A percentile compares a stretch with the other conserved stretches of the same genome.
Conservation (phyloP, 2,888 invertebrate genomes). For the Phlogophora meticulosa region DNA sequence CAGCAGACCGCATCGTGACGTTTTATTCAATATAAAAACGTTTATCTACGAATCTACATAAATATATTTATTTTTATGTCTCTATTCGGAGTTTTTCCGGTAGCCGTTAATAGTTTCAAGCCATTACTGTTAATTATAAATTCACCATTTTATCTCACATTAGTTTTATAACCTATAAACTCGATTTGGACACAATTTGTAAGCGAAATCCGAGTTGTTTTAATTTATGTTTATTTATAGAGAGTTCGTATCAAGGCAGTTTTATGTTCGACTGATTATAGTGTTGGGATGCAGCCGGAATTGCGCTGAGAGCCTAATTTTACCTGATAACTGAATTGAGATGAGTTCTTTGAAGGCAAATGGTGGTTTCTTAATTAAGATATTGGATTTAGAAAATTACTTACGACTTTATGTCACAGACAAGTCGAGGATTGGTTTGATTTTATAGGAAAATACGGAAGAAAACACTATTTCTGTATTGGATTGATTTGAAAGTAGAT, state of each 20-base stretch:
- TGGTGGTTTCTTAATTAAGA: constrained; percentile 30
- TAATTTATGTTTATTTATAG: constrained; percentile 78
- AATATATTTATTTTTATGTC: constrained; percentile 90
- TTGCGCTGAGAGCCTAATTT: constrained; percentile 39
- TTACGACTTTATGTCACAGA: constrained; percentile 2
- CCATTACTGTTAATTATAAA: constrained; percentile 90
- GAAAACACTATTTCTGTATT: constrained; percentile 7
- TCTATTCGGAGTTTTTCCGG: constrained; percentile 89
- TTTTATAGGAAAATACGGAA: constrained; percentile 2
- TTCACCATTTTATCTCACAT: constrained; percentile 86
- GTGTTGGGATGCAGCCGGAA: constrained; percentile 36
- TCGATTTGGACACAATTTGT: constrained; percentile 85
- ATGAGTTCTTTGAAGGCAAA: constrained; percentile 19
- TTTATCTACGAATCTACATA: constrained; percentile 87
- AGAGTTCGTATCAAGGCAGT: constrained; percentile 34
- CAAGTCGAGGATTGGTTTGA: not conserved
- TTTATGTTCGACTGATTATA: constrained; percentile 55
- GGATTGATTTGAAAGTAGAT: not conserved
- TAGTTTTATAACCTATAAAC: constrained; percentile 88
- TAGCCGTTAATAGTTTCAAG: constrained; percentile 89
- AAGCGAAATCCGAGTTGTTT: constrained; percentile 79
- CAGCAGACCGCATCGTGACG: constrained; percentile 75
- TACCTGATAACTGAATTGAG: constrained; percentile 48
- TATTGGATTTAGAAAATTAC: constrained; percentile 17
- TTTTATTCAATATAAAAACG: constrained; percentile 85